Evolutionary conservation across 2,113 vertebrate genomes (phyloP).

Genomic region (Stegostoma tigrinum): DNA sequence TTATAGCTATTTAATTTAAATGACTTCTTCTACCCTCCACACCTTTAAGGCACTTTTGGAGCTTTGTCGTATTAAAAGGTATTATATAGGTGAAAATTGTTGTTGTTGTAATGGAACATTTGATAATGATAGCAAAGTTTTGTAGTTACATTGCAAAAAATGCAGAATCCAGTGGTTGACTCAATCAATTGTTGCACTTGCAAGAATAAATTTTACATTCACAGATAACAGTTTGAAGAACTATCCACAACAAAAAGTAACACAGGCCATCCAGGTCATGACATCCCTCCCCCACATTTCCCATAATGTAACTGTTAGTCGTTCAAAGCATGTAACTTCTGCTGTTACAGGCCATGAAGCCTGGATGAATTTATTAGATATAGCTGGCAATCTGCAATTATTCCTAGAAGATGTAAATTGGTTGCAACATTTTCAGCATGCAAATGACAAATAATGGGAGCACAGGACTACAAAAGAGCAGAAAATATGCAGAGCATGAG

Average conservation of each 20-base stretch:
- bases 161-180: background rate
- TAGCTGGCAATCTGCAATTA: background rate
- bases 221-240: background rate
- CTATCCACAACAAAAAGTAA: background rate
- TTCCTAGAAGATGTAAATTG: background rate
- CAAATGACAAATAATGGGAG: background rate
- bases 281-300: background rate
- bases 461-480: background rate
- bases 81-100: background rate
- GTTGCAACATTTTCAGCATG: background rate
- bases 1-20: background rate
- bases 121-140: background rate
- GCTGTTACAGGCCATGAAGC: background rate
- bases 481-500: background rate
- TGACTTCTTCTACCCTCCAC: background rate
- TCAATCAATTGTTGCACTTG: background rate
- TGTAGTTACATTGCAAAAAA: background rate
- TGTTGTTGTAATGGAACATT: background rate
- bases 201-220: background rate
- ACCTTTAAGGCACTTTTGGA: background rate
- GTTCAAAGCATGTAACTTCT: background rate
- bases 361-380: background rate
- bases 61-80: background rate
- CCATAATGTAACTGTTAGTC: background rate
- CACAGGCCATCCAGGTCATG: background rate